A percentile compares a stretch with the other conserved stretches of the same genome.
Conservation (phyloP, 2,797 vertebrate genomes). For the Aselliscus stoliczkanus region DNA sequence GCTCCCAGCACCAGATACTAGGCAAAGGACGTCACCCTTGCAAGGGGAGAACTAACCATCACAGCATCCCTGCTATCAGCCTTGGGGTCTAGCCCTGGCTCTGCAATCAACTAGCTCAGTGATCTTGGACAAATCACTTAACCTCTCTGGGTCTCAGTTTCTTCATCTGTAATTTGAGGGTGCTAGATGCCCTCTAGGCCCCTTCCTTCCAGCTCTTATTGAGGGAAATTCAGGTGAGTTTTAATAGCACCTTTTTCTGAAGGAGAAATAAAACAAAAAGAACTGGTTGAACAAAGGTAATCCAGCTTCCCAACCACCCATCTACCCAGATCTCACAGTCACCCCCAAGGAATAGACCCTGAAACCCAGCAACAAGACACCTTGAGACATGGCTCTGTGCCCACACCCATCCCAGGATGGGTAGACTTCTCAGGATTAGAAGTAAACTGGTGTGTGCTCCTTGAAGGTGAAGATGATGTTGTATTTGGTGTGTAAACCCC, state of each 20-base stretch:
- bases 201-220: neutral
- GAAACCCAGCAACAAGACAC: neutral
- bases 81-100: neutral
- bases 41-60: neutral
- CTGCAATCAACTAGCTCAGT: neutral
- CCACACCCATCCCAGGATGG: neutral
- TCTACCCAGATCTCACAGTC: neutral
- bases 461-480: neutral
- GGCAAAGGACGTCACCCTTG: neutral
- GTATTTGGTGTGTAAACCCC: neutral
- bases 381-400: neutral
- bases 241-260: slow-evolving; percentile 38
- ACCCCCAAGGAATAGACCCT: neutral
- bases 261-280: slow-evolving; percentile 34
- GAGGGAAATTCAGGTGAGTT: neutral
- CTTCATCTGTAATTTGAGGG: neutral
- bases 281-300: neutral
- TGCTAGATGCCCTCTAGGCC: neutral
- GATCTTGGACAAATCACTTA: neutral
- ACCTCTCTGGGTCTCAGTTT: slow-evolving; percentile 13
- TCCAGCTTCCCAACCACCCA: neutral
- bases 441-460: neutral
- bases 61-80: neutral
- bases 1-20: neutral
- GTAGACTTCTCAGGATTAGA: neutral